Conservation (phyloP, 1,140 invertebrate species). For the Melanaphis sacchari region DNA sequence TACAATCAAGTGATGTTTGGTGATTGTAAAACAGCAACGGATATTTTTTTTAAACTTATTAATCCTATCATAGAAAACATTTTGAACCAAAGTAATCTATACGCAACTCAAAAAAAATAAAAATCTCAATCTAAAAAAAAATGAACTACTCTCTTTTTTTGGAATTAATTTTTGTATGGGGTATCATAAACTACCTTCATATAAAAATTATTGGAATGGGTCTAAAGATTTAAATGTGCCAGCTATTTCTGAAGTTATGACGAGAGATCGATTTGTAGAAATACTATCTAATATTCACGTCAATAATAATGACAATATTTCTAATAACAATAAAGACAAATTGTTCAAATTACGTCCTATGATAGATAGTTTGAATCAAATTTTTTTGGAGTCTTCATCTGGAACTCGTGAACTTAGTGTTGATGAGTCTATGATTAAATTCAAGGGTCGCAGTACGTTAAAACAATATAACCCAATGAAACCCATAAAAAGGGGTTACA, state of each 20-base stretch:
- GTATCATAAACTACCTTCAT: neutral
- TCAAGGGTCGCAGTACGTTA: slow-evolving; percentile 61
- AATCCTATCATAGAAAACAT: neutral
- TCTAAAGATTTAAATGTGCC: neutral
- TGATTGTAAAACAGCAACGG: neutral
- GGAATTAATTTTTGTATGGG: slow-evolving; percentile 13
- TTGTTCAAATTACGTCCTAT: slow-evolving; percentile 58
- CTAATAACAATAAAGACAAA: slow-evolving; percentile 55
- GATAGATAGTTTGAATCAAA: slow-evolving; percentile 52
- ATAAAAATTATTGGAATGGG: neutral
- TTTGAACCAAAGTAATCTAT: neutral
- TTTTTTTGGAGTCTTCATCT: neutral
- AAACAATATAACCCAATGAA: slow-evolving; percentile 62
- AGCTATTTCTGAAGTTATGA: slow-evolving; percentile 28
- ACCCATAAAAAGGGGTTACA: slow-evolving; percentile 62
- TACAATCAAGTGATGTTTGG: neutral
- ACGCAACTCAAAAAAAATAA: neutral
- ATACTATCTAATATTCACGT: slow-evolving; percentile 57
- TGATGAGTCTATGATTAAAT: neutral
- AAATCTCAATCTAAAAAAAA: neutral
- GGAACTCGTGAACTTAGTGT: neutral
- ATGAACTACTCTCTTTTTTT: neutral
- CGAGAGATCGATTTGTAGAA: slow-evolving; percentile 37
- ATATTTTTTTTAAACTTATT: neutral
- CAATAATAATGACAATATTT: slow-evolving; percentile 55